Percentiles rank a stretch among this genome's conserved stretches.
phyloP scores from a whole-genome alignment of 2,888 invertebrate species.

The Silvanus unidentatus region DNA sequence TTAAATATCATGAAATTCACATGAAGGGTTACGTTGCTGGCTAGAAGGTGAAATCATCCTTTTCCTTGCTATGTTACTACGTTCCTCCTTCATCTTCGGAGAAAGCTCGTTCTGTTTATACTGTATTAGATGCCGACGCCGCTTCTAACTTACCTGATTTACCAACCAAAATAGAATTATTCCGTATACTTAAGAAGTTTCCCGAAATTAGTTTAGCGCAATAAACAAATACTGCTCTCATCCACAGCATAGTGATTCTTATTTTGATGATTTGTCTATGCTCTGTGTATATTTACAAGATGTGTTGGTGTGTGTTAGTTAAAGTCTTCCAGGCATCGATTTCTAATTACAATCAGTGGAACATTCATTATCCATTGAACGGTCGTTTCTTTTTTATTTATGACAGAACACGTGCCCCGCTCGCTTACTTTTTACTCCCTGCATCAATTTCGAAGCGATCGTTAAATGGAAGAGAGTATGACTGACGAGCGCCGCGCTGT shows the following conservation, averaged over 20 bases:
- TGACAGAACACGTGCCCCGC: no score
- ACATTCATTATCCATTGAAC: no score
- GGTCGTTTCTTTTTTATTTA: no score
- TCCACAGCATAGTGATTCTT: no score
- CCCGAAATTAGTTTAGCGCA: not conserved
- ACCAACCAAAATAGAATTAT: constrained; percentile 3
- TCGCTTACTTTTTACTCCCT: constrained; percentile 24
- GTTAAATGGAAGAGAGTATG: constrained; percentile 19
- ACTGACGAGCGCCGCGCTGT: constrained; percentile 7
- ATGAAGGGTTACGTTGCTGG: constrained; percentile 33
- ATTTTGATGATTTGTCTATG: no score
- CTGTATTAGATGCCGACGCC: not conserved
- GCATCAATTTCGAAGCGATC: constrained; percentile 27
- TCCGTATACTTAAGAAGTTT: not conserved
- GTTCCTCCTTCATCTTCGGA: constrained; percentile 3
- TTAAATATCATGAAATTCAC: constrained; percentile 46
- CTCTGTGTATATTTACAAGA: no score
- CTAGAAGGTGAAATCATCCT: constrained; percentile 11
- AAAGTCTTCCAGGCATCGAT: no score
- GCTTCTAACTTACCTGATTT: constrained; percentile 5
- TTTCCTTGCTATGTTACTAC: not conserved
- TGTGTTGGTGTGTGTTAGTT: no score
- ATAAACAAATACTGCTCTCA: no score
- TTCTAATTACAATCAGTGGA: no score
- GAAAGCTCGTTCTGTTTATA: not conserved